Conservation (phyloP, 2,797 vertebrate species). For the Crenichthys baileyi region DNA sequence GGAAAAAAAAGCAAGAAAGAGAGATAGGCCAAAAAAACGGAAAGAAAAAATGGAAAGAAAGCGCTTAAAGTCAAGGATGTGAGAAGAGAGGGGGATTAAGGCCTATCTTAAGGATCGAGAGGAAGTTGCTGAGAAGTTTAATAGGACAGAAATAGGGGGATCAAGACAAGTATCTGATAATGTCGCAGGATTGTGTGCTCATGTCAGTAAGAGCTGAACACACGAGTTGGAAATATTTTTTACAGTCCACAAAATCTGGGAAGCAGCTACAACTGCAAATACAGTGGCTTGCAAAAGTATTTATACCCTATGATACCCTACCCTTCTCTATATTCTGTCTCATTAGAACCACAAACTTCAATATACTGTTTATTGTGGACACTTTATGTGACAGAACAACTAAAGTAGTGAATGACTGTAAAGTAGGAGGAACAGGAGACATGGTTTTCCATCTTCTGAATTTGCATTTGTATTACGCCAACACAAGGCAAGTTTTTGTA, state of each 20-base stretch:
- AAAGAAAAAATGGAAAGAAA: conserved; percentile 1
- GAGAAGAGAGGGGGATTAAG: conserved; percentile 55
- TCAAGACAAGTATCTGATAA: conserved; percentile 50
- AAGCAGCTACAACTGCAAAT: background rate
- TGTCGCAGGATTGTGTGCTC: conserved; percentile 24
- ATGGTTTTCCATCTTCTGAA: no score
- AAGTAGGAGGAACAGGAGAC: background rate
- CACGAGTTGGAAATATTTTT: background rate
- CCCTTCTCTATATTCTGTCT: background rate
- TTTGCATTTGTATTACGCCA: no score
- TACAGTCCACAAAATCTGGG: background rate
- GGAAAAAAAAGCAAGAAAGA: conserved; percentile 9
- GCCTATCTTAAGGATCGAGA: no score
- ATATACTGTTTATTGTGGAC: no score
- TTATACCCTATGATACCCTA: background rate
- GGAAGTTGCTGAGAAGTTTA: conserved; percentile 44
- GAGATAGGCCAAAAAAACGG: conserved; percentile 11
- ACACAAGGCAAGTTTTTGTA: no score
- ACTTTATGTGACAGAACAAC: background rate
- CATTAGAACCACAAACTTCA: background rate
- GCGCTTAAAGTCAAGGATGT: conserved; percentile 42
- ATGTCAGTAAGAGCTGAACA: conserved; percentile 17
- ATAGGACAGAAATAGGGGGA: conserved; percentile 41
- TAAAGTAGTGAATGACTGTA: background rate
- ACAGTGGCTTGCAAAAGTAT: background rate